phyloP scores from a whole-genome alignment of 1,140 invertebrate species.

The Sycophila sp. region DNA sequence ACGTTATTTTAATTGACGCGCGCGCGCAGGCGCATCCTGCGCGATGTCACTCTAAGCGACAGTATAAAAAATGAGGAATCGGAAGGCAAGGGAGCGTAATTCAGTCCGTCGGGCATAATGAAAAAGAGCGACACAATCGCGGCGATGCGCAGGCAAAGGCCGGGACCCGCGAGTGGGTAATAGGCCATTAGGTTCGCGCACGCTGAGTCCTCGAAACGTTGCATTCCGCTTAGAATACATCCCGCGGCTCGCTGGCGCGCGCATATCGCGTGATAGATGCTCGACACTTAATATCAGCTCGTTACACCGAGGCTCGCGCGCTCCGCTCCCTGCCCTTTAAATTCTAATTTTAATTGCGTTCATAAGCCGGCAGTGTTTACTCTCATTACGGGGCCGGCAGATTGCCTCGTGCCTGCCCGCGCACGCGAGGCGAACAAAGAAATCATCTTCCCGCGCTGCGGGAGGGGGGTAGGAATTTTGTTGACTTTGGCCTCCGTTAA shows the following conservation, averaged over 20 bases:
- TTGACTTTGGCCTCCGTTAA: conserved; percentile 21
- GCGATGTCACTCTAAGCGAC: too few relatives aligned
- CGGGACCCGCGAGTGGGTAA: background rate
- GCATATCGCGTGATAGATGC: conserved; percentile 26
- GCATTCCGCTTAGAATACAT: too few relatives aligned
- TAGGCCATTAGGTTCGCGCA: background rate
- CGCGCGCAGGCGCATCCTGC: too few relatives aligned
- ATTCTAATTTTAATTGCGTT: conserved; percentile 37
- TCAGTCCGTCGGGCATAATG: too few relatives aligned
- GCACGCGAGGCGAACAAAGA: conserved; percentile 21
- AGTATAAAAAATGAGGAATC: too few relatives aligned
- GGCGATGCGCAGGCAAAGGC: too few relatives aligned
- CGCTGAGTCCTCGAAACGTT: too few relatives aligned
- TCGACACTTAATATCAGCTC: conserved; percentile 28
- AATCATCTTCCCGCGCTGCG: background rate
- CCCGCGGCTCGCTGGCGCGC: background rate
- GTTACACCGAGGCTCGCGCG: conserved; percentile 19
- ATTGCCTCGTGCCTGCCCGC: background rate
- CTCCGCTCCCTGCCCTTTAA: conserved; percentile 13
- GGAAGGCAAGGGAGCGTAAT: too few relatives aligned
- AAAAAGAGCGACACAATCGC: too few relatives aligned
- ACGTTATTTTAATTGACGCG: too few relatives aligned
- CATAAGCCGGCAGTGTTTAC: conserved; percentile 29
- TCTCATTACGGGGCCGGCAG: conserved; percentile 23
- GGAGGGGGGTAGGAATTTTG: background rate